Evolutionary conservation across 2,888 invertebrate genomes (phyloP), one percentile per base, ranked within the genome.

Genomic region (Sarcophaga carnaria): DNA sequence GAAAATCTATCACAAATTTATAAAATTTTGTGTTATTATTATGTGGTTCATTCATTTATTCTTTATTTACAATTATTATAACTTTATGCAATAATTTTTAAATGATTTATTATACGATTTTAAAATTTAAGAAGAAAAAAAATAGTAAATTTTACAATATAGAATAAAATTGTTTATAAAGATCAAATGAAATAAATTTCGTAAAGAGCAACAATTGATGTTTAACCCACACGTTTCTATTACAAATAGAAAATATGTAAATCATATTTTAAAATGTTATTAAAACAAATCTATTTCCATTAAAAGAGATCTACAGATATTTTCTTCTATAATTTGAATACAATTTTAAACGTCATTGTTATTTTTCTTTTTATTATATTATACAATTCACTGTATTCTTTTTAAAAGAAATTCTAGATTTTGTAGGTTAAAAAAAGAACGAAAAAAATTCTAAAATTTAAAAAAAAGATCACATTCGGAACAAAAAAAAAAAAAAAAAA

Each of bases 1-100:
- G 64, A 75, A 75, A 75, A 49, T 76, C 69, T 81, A 75, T 81
- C 81, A 81, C 81, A 76, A 81, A 75, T 70, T 81, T 63, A 81
- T 70, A 70, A 20, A 80, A 70, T 76, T 27, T 74, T 81, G 67
- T 60, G 59, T 60, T 60, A 17, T 0, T 64, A 25, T 64, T 64
- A n/a, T 22, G 62, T 22, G 14, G 37, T 17, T 14, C 17, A 4
- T 54, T 54, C 54, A 54, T 54, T 37, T 37, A 54, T 54, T 54
- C 12, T 54, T 54, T 54, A 54, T 54, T 54, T 54, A 54, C 54
- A 54, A 14, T 54, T 17, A 17, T 54, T 54, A 54, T 54, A 17
- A 54, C 17, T 54, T 54, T 14, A 17, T 12, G 14, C 54, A 54
- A 54, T 37, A 37, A 37, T 37, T 37, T 37, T 37, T 37, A 37